Base-by-base conservation (phyloP, 2,113 vertebrate species). In the Coptodon rendalli region DNA sequence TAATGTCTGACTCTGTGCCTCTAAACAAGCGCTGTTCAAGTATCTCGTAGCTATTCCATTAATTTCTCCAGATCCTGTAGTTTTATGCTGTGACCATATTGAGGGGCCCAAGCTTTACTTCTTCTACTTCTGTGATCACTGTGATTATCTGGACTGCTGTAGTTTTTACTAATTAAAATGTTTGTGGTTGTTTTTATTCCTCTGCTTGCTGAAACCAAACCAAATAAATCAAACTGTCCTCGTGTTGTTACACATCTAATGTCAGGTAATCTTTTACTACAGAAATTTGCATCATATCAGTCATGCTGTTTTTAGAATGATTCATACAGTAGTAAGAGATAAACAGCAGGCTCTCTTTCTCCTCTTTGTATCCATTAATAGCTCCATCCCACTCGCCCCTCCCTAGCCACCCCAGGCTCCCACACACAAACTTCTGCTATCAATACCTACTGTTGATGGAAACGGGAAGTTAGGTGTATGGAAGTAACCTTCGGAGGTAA, bases 391-490 rank as follows among this genome's bases (percentile, higher is more conserved):
- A 43, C 34, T 27, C 27, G 34, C 36, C 78, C 59, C 82, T 29
- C 10, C 31, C 43, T 27, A 19, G 59, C 63, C 36, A 40, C 36
- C 36, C 29, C 87, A 71, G 34, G 57, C 84, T 48, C 81, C 14
- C 83, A 14, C 45, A 71, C 38, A 80, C 53, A 87, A 66, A 87
- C 86, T 17, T 83, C 85, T 90, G 93, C 86, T 94, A 92, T 95
- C 93, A 89, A 85, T 14, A 19, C 36, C 79, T 89, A 87, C 94
- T 91, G 91, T 93, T 95, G 83, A 83, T 84, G 48, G 48, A 94
- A 96, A 95, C 93, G 68, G 95, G 96, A 97, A 96, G 95, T 93
- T 86, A 29, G 45, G 63, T 87, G 91, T 63, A 38, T 19, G 38
- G 84, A 87, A 84, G 81, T 83, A 89, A 82, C 91, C 89, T 93